A percentile compares a stretch with the other conserved stretches of the same genome.
Evolutionary conservation across 2,888 invertebrate genomes (phyloP).

Genomic region (Zootermopsis nevadensis): DNA sequence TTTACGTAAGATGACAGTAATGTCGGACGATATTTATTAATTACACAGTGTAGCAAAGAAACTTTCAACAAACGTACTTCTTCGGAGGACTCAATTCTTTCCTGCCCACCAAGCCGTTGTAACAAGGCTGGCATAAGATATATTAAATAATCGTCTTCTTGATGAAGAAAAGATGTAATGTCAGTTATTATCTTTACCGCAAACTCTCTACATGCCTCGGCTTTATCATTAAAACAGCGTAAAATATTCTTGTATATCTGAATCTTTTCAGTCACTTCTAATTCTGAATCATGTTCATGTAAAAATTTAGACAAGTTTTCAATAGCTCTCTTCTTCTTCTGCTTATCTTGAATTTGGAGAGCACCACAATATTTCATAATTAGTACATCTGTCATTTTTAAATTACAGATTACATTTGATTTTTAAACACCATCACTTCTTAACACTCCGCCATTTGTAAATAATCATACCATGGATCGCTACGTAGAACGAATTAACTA

Average conservation of each 20-base stretch:
- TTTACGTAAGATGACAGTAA: constrained; percentile 77
- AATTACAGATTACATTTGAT: neutral
- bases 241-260: constrained; percentile 64
- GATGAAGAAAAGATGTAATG: constrained; percentile 68
- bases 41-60: constrained; percentile 72
- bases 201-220: constrained; percentile 73
- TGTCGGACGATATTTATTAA: constrained; percentile 72
- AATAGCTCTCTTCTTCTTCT: constrained; percentile 68
- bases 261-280: constrained; percentile 58
- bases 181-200: constrained; percentile 68
- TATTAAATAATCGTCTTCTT: constrained; percentile 78
- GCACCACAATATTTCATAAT: constrained; percentile 45
- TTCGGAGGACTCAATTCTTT: constrained; percentile 79
- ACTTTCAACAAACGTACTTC: constrained; percentile 82
- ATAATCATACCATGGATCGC: neutral
- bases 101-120: constrained; percentile 81
- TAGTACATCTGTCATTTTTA: constrained; percentile 33
- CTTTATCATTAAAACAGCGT: constrained; percentile 67
- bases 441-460: constrained; percentile 44
- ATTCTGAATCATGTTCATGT: constrained; percentile 59
- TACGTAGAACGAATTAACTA: no score
- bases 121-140: constrained; percentile 81
- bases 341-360: constrained; percentile 72
- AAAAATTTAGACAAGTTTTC: constrained; percentile 68
- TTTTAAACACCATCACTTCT: neutral